Conservation (phyloP, 2,888 invertebrate genomes). For the Conops quadrifasciatus region DNA sequence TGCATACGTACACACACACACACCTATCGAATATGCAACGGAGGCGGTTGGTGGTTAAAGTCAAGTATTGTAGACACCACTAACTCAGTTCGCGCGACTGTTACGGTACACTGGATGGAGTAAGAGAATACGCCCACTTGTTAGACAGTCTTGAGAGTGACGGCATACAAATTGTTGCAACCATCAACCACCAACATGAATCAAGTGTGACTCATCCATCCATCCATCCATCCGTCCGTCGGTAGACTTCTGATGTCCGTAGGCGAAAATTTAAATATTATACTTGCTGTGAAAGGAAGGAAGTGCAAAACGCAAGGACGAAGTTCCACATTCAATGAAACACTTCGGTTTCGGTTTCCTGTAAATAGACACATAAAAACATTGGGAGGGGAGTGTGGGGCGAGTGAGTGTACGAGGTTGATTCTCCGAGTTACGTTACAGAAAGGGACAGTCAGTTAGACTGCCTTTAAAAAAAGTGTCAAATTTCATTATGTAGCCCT, state of each 20-base stretch:
- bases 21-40: too few relatives aligned
- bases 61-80: too few relatives aligned
- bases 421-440: too few relatives aligned
- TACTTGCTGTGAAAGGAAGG: background rate
- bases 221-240: background rate
- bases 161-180: background rate
- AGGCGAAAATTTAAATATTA: slow-evolving; percentile 9
- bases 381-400: background rate
- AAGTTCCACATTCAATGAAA: background rate
- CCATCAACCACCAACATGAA: background rate
- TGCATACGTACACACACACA: background rate
- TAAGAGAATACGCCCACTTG: slow-evolving; percentile 7
- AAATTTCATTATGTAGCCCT: background rate
- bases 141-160: background rate
- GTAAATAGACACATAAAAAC: background rate
- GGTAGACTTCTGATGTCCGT: background rate
- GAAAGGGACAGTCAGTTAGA: background rate
- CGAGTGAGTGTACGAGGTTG: background rate
- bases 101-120: background rate
- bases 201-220: slow-evolving; percentile 10
- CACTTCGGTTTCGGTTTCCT: background rate
- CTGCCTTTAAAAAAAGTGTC: slow-evolving; percentile 11
- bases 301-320: background rate
- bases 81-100: background rate
- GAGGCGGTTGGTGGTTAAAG: background rate